A percentile compares a stretch with the other conserved stretches of the same genome.
phyloP scores from a whole-genome alignment of 2,113 vertebrate species.

The Pteronura brasiliensis region DNA sequence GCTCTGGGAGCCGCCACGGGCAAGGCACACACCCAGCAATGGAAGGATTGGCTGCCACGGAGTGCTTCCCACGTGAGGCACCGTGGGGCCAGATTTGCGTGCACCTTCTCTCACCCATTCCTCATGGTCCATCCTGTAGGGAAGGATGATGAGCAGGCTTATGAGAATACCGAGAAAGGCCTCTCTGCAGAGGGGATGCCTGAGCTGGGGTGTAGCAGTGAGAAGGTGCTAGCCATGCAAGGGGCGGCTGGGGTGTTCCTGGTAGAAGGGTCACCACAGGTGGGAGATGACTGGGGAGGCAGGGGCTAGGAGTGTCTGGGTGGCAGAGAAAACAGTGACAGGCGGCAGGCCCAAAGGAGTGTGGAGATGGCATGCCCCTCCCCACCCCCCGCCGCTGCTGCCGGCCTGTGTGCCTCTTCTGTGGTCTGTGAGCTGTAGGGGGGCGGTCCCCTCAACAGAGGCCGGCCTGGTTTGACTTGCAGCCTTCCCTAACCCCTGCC shows the following conservation, averaged over 20 bases:
- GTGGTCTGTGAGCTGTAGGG: background rate
- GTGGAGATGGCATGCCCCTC: background rate
- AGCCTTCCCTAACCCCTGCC: background rate
- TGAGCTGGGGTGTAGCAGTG: background rate
- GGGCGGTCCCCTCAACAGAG: background rate
- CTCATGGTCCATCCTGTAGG: rapidly evolving
- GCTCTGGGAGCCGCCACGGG: rapidly evolving
- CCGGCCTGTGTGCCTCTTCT: background rate
- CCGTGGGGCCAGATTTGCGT: background rate
- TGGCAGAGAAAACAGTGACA: background rate
- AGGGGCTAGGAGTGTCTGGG: background rate
- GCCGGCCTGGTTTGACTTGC: background rate
- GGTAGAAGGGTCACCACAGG: background rate
- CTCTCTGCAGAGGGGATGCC: background rate
- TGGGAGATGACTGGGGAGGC: no score
- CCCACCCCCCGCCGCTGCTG: background rate
- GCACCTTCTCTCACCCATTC: background rate
- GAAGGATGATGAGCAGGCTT: background rate
- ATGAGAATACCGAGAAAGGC: background rate
- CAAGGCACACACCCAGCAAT: rapidly evolving
- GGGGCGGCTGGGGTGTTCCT: no score
- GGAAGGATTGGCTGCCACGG: rapidly evolving
- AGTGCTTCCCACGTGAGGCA: rapidly evolving
- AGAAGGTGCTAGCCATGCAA: background rate
- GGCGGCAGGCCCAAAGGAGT: background rate